phyloP scores from a whole-genome alignment of 2,797 vertebrate species.

The Tachyglossus aculeatus region DNA sequence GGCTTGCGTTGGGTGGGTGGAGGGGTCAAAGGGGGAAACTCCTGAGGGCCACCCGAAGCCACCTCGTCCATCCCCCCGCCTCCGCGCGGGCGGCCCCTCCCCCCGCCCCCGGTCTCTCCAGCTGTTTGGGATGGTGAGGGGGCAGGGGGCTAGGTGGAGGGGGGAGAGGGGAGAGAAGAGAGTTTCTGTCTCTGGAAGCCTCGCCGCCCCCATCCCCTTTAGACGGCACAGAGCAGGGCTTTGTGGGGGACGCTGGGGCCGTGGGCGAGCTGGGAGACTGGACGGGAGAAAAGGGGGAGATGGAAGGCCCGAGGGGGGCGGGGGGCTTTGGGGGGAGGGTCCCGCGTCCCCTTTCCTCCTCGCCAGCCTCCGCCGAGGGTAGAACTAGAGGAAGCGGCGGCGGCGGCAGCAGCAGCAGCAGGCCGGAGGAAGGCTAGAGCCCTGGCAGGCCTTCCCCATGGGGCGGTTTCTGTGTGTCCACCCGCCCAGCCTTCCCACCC shows the following conservation, averaged over 20 bases:
- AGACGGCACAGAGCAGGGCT: constrained; percentile 49
- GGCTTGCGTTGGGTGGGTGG: background rate
- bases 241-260: no score
- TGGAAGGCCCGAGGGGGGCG: constrained; percentile 21
- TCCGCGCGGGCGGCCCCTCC: background rate
- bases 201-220: constrained; percentile 16
- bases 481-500: no score
- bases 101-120: background rate
- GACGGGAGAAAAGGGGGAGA: background rate
- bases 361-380: background rate
- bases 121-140: background rate
- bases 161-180: no score
- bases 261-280: no score
- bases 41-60: background rate
- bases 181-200: background rate
- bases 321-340: constrained; percentile 33
- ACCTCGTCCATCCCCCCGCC: background rate
- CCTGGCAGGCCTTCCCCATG: background rate
- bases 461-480: no score
- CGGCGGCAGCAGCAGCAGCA: no score
- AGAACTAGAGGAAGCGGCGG: no score
- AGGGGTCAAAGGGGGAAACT: background rate
- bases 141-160: no score
- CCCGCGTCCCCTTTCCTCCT: background rate
- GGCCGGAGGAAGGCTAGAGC: no score